A percentile compares a stretch with the other conserved stretches of the same genome.
Conservation (phyloP, 2,888 invertebrate genomes). For the Plusia festucae region DNA sequence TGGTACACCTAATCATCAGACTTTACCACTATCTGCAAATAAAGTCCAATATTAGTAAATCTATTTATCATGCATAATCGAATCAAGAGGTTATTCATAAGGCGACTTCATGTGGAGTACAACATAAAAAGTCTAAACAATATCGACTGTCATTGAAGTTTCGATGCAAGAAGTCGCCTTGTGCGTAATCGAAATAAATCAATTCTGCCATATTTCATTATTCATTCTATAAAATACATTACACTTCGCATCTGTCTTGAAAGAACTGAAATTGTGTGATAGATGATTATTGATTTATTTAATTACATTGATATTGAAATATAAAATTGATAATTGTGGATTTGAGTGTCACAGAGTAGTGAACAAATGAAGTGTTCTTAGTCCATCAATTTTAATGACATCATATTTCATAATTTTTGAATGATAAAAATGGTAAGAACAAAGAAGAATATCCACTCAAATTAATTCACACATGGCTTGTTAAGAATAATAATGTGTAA, state of each 20-base stretch:
- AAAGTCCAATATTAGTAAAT: neutral
- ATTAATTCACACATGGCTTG: too few relatives aligned
- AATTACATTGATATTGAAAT: constrained; percentile 6
- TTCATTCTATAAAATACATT: constrained; percentile 11
- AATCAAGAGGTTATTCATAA: neutral
- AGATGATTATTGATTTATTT: constrained; percentile 29
- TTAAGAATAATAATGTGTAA: too few relatives aligned
- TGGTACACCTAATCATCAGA: neutral
- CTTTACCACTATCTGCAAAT: neutral
- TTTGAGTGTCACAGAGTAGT: constrained; percentile 8
- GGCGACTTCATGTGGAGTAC: neutral
- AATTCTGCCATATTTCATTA: constrained; percentile 9
- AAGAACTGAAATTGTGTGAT: constrained; percentile 46
- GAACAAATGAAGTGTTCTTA: neutral
- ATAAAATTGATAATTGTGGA: constrained; percentile 9
- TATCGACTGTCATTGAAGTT: too few relatives aligned
- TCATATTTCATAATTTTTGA: too few relatives aligned
- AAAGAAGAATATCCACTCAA: too few relatives aligned
- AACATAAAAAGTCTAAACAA: too few relatives aligned
- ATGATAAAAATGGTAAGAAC: too few relatives aligned
- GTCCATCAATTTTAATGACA: too few relatives aligned
- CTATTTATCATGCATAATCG: neutral
- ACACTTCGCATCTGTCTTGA: constrained; percentile 10
- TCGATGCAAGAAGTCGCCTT: too few relatives aligned
- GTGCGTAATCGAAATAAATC: too few relatives aligned